Evolutionary conservation across 2,113 vertebrate species (phyloP).

Genomic region (Leptobrachium leishanense): DNA sequence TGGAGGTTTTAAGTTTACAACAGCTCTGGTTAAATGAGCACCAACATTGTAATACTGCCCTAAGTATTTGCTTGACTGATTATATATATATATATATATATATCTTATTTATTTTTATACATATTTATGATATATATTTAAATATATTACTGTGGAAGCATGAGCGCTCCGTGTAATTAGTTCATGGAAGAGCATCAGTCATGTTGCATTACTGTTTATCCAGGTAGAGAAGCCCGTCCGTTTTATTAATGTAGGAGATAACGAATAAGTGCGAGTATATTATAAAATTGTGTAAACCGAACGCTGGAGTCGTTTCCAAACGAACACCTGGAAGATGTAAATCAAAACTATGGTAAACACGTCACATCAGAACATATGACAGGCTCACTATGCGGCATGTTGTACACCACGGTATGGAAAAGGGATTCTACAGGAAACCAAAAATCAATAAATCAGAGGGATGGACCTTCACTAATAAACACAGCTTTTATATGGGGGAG

Average conservation of each 20-base stretch:
- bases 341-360: slow-evolving; percentile 89
- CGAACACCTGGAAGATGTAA: slow-evolving; percentile 93
- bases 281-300: slow-evolving; percentile 69
- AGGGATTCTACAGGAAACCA: slow-evolving; percentile 50
- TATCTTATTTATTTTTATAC: no score
- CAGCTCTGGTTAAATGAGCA: no score
- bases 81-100: no score
- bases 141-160: no score
- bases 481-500: slow-evolving; percentile 37
- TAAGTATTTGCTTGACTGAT: no score
- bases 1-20: no score
- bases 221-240: slow-evolving; percentile 49
- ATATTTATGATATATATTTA: no score
- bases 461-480: slow-evolving; percentile 55
- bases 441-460: slow-evolving; percentile 61
- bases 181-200: no score
- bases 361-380: slow-evolving; percentile 70
- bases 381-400: slow-evolving; percentile 55
- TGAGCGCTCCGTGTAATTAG: no score
- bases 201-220: no score
- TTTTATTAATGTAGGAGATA: slow-evolving; percentile 70
- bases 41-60: no score
- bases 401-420: slow-evolving; percentile 41
- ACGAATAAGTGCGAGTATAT: slow-evolving; percentile 66
- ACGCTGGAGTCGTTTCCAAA: slow-evolving; percentile 70